Evolutionary conservation across 2,113 vertebrate species (phyloP), one percentile per base, ranked within the genome.

Genomic region (Phylloscopus trochiloides): DNA sequence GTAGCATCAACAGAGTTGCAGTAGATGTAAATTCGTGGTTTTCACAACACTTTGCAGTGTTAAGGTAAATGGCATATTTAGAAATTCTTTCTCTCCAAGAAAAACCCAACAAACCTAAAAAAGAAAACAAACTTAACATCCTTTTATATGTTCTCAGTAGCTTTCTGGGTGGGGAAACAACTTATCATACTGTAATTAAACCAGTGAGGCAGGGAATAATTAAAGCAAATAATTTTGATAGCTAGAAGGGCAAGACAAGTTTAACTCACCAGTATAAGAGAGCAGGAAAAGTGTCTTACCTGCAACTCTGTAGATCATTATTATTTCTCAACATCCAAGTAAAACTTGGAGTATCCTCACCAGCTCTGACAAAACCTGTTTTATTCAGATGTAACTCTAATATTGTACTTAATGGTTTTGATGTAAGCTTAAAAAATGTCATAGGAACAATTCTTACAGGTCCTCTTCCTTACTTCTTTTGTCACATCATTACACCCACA

Each of bases 381-480:
- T 90, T 86, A 47, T 76, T 80, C 67, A 66, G 80, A 31, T 25
- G 9, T 28, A 90, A 16, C 34, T 75, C 58, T 76, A 93, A 73
- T 92, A 80, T 76, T 94, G n/a, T 86, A 50, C 47, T 93, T 79
- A 72, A 73, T 57, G 29, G 12, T 54, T 92, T 93, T 90, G 71
- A 73, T 86, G 32, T 34, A 80, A 88, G 29, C 52, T 70, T 92
- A 24, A 88, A 88, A 91, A 83, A n/a, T 92, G 58, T 68, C 45
- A 47, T 21, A 29, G 86, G 63, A 92, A 76, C 63, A 88, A 83
- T 91, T 94, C 83, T 38, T 76, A n/a, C 20, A 45, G 40, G 80
- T 88, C 31, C 32, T 88, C 50, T 94, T 91, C 47, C 72, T 84
- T 84, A 14, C 87, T 80, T 7, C 75, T 83, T 95, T 86, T 91